Evolutionary conservation across 2,888 invertebrate genomes (phyloP).

Genomic region (Campoletis raptor): DNA sequence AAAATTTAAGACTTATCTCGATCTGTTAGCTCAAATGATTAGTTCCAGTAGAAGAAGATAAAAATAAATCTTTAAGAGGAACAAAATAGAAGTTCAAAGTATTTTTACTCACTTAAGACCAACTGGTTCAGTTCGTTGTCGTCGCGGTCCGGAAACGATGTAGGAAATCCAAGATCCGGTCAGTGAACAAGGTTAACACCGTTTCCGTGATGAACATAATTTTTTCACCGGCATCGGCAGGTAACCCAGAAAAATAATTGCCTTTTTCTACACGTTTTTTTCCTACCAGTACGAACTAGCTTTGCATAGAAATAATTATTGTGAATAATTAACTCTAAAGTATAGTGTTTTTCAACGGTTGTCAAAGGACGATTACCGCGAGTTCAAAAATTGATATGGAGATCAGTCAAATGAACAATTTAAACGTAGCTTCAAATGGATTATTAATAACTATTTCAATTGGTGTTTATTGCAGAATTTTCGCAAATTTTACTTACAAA

Average conservation of each 20-base stretch:
- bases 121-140: slow-evolving; percentile 31
- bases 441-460: not conserved
- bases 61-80: not conserved
- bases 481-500: not conserved
- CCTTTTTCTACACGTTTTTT: not conserved
- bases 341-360: not conserved
- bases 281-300: not conserved
- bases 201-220: slow-evolving; percentile 70
- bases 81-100: not conserved
- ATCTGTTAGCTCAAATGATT: not conserved
- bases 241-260: slow-evolving; percentile 55
- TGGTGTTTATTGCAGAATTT: not conserved
- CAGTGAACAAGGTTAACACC: slow-evolving; percentile 74
- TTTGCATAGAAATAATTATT: slow-evolving; percentile 7
- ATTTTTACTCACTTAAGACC: not conserved
- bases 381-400: not conserved
- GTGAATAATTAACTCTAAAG: not conserved
- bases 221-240: slow-evolving; percentile 42
- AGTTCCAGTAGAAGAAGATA: not conserved
- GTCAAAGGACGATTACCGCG: not conserved
- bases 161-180: slow-evolving; percentile 73
- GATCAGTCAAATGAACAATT: not conserved
- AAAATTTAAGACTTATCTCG: not conserved
- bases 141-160: slow-evolving; percentile 74
- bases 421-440: not conserved